A percentile compares a stretch with the other conserved stretches of the same genome.
phyloP scores from a whole-genome alignment of 2,113 vertebrate species.

The Microcebus tavaratra region DNA sequence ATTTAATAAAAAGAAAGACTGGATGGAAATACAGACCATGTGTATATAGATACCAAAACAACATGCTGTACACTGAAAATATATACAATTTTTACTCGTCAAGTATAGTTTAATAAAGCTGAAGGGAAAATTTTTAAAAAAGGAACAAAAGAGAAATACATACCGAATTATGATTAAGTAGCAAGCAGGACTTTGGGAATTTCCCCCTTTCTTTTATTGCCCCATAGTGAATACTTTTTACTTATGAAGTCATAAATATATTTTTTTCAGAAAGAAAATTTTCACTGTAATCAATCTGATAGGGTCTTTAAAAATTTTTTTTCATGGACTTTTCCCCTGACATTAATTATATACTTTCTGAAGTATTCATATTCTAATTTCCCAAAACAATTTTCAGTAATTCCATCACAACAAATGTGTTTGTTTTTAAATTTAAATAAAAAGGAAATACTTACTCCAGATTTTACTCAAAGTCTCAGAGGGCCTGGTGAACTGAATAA shows the following conservation, averaged over 20 bases:
- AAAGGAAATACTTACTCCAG: conserved; percentile 88
- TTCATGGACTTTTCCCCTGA: neutral
- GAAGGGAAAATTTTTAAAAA: neutral
- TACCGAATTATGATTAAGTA: neutral
- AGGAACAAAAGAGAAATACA: neutral
- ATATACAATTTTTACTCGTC: neutral
- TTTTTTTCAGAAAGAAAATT: neutral
- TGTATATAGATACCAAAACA: neutral
- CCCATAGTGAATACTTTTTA: neutral
- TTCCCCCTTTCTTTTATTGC: neutral
- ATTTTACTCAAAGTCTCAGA: conserved; percentile 84
- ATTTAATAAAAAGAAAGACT: neutral
- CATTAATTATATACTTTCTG: neutral
- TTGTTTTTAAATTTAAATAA: conserved; percentile 13
- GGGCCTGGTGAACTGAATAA: conserved; percentile 88
- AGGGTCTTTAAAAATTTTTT: neutral
- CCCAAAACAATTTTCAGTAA: neutral
- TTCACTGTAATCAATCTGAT: conserved; percentile 1
- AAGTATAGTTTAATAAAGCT: neutral
- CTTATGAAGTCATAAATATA: neutral
- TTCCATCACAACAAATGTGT: neutral
- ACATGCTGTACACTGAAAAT: neutral
- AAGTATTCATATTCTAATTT: neutral
- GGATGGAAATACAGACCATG: neutral
- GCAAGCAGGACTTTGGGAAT: neutral